Evolutionary conservation across 2,888 invertebrate species (phyloP).

Genomic region (Quadriops clusia): DNA sequence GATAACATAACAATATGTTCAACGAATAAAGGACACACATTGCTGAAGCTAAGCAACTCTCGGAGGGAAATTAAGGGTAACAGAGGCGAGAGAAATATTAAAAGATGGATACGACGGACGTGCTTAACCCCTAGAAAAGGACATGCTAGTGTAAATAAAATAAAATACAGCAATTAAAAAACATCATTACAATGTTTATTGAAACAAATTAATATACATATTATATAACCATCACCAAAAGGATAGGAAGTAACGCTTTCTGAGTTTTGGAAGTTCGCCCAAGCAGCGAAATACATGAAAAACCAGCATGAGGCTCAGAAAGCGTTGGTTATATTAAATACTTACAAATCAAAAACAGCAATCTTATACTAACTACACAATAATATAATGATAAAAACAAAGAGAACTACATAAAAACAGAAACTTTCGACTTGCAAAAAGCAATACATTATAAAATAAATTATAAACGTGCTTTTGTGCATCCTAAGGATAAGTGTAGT

Average conservation of each 20-base stretch:
- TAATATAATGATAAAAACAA: slow-evolving; percentile 12
- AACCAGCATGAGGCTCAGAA: too few species aligned
- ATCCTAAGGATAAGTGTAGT: too few species aligned
- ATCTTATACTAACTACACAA: slow-evolving; percentile 13
- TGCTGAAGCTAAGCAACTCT: too few species aligned
- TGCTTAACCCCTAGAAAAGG: slow-evolving; percentile 13
- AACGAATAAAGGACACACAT: slow-evolving; percentile 7
- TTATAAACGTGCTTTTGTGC: too few species aligned
- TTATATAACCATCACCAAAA: slow-evolving; percentile 31
- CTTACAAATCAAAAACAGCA: slow-evolving; percentile 7
- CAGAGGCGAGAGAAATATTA: slow-evolving; percentile 8
- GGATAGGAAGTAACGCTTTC: slow-evolving; percentile 2
- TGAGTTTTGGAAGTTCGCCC: slow-evolving; percentile 3
- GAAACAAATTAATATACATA: slow-evolving; percentile 31
- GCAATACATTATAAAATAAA: too few species aligned
- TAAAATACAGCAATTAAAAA: slow-evolving; percentile 33
- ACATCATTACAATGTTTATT: slow-evolving; percentile 37
- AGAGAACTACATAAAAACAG: slow-evolving; percentile 18
- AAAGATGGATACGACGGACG: slow-evolving; percentile 12
- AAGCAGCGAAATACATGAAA: too few species aligned
- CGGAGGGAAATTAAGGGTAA: too few species aligned
- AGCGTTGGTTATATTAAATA: background rate
- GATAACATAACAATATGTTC: slow-evolving; percentile 9
- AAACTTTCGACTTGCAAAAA: too few species aligned
- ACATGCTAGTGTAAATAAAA: slow-evolving; percentile 29